phyloP scores from a whole-genome alignment of 2,113 vertebrate genomes.

The Microcebus jonahi region DNA sequence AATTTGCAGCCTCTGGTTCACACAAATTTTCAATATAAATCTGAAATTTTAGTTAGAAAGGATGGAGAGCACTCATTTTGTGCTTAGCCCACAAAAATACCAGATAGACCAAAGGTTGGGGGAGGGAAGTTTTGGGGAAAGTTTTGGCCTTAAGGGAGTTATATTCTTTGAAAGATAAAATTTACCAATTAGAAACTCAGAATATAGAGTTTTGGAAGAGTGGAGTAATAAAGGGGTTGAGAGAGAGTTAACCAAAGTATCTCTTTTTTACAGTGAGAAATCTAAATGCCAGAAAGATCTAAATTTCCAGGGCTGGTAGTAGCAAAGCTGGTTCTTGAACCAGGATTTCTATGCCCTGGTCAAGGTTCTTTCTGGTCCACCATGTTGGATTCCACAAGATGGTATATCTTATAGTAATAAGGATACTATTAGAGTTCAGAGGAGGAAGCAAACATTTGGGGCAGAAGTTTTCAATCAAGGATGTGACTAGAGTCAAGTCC shows the following conservation, averaged over 20 bases:
- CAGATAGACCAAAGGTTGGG: neutral
- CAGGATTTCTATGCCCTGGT: neutral
- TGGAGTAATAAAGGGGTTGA: neutral
- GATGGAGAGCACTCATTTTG: neutral
- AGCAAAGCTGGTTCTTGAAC: neutral
- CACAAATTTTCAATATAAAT: conserved; percentile 12
- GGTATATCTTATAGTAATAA: neutral
- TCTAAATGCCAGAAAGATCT: neutral
- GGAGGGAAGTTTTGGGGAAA: neutral
- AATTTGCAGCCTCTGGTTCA: neutral
- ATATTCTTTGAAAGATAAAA: neutral
- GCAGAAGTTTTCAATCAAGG: neutral
- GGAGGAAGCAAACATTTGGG: neutral
- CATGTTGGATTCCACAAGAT: neutral
- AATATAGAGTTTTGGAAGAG: conserved; percentile 15
- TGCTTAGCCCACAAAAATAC: neutral
- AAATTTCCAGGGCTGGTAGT: neutral
- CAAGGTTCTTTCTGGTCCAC: neutral
- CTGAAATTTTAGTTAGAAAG: conserved; percentile 52
- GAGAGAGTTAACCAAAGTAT: neutral
- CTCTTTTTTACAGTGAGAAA: neutral
- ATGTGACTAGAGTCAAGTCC: neutral
- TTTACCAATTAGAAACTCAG: conserved; percentile 15
- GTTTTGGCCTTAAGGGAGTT: neutral
- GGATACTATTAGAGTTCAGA: neutral